These are phyloP conservation scores for Poeciliopsis retropinna DNA, from an alignment of 2,113 vertebrate genomes.

Conservation along the genomic window DNA sequence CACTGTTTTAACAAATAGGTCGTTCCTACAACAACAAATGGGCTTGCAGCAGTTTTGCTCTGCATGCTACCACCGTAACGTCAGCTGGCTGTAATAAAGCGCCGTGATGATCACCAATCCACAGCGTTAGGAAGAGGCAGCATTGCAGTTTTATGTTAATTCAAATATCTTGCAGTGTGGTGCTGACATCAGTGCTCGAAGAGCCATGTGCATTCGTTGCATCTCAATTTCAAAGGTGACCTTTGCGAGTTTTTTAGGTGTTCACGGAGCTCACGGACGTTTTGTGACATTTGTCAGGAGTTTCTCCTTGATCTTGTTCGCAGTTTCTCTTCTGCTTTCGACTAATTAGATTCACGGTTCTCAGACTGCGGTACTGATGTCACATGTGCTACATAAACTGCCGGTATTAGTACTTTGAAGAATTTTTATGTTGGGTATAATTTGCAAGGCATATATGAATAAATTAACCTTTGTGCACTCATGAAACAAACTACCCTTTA, in stretches of 20 bases:
- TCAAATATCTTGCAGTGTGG: conserved; percentile 61
- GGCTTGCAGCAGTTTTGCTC: conserved; percentile 50
- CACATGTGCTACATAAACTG: background rate
- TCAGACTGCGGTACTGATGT: background rate
- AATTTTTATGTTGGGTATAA: background rate
- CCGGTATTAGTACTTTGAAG: background rate
- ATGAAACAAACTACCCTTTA: too few relatives aligned
- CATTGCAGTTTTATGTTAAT: conserved; percentile 77
- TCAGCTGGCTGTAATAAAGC: conserved; percentile 69
- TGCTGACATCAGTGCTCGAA: conserved; percentile 65
- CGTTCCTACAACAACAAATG: conserved; percentile 62
- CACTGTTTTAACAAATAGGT: conserved; percentile 58
- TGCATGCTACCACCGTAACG: conserved; percentile 63
- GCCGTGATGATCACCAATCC: conserved; percentile 64
- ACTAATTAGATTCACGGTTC: background rate
- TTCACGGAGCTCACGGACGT: conserved; percentile 41
- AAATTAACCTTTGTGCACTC: background rate
- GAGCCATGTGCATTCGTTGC: conserved; percentile 58
- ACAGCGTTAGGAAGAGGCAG: conserved; percentile 58
- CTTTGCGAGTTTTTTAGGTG: conserved; percentile 58
- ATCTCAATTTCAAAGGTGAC: conserved; percentile 67
- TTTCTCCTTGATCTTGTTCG: conserved; percentile 24
- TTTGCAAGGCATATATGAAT: background rate
- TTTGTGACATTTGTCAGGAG: conserved; percentile 31
- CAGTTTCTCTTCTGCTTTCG: background rate